Evolutionary conservation across 2,113 vertebrate species (phyloP).

Genomic region (Chaetura pelagica): DNA sequence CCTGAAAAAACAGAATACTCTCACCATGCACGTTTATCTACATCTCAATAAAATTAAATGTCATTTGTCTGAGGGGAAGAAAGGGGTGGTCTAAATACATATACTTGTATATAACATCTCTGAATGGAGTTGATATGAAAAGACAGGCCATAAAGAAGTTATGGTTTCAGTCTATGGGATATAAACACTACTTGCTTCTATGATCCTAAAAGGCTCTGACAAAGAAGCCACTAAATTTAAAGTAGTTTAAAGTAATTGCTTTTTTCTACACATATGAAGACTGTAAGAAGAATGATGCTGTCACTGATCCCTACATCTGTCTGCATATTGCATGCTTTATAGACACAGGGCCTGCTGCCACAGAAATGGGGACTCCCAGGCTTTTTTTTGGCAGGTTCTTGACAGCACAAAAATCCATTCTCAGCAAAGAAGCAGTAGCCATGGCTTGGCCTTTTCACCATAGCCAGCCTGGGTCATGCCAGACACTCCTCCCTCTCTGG

Average conservation of each 20-base stretch:
- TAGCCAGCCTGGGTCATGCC: neutral
- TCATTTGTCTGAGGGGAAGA: neutral
- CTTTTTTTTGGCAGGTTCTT: neutral
- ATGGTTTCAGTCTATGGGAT: neutral
- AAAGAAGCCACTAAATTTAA: neutral
- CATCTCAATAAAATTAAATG: constrained; percentile 15
- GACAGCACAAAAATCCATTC: neutral
- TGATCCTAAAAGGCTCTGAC: neutral
- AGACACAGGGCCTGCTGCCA: neutral
- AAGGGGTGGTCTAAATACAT: neutral
- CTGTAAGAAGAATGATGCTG: neutral
- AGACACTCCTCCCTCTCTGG: neutral
- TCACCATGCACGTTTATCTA: neutral
- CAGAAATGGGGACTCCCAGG: neutral
- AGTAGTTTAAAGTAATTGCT: neutral
- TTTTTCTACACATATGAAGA: neutral
- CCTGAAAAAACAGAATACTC: neutral
- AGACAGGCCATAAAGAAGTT: neutral
- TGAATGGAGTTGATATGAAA: neutral
- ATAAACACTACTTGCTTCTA: constrained; percentile 16
- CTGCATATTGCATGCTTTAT: neutral
- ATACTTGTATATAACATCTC: neutral
- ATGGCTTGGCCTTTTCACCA: neutral
- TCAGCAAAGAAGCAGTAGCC: neutral
- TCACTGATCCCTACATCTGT: neutral